A percentile compares a stretch with the other conserved stretches of the same genome.
phyloP scores from a whole-genome alignment of 1,140 invertebrate species.

The Papilio polytes region DNA sequence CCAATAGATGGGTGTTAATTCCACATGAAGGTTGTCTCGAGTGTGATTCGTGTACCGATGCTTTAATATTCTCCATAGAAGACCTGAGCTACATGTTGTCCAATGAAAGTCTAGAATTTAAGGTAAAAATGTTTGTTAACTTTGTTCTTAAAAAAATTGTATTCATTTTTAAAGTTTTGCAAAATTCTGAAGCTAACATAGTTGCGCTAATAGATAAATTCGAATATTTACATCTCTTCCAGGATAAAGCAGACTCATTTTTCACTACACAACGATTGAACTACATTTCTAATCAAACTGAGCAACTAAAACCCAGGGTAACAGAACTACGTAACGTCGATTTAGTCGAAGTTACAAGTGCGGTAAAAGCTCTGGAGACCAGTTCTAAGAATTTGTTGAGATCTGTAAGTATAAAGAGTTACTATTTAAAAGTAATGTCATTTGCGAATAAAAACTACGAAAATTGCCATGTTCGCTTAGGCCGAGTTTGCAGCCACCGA shows the following conservation, averaged over 20 bases:
- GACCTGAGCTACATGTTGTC: constrained; percentile 80
- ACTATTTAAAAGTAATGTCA: neutral
- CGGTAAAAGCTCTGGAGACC: constrained; percentile 64
- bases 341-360: constrained; percentile 56
- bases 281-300: constrained; percentile 74
- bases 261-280: constrained; percentile 77
- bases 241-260: constrained; percentile 79
- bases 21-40: constrained; percentile 89
- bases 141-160: neutral
- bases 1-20: constrained; percentile 86
- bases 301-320: constrained; percentile 62
- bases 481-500: constrained; percentile 82
- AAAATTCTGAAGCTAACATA: neutral
- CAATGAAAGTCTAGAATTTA: constrained; percentile 74
- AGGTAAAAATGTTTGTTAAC: constrained; percentile 53
- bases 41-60: constrained; percentile 95
- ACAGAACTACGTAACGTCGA: constrained; percentile 65
- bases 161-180: neutral
- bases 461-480: constrained; percentile 44
- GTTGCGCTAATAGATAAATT: neutral
- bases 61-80: constrained; percentile 94
- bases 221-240: constrained; percentile 27
- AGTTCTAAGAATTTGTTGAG: constrained; percentile 68
- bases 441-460: neutral
- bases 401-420: constrained; percentile 60